Evolutionary conservation across 2,888 invertebrate species (phyloP).

Genomic region (Drosophila ezoana): DNA sequence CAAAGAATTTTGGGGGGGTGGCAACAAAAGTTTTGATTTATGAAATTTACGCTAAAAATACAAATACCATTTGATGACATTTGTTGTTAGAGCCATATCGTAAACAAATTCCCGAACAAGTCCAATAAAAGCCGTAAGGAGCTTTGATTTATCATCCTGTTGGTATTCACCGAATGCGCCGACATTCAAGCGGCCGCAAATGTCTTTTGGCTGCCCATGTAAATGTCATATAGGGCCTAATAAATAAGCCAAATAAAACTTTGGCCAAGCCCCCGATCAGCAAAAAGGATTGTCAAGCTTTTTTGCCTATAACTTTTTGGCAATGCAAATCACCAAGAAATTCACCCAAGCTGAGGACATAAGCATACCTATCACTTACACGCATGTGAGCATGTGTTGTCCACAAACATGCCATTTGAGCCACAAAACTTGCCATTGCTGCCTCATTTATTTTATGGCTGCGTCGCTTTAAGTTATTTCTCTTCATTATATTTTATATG

Average conservation of each 20-base stretch:
- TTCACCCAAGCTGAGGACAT: conserved; percentile 23
- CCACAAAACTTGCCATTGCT: conserved; percentile 71
- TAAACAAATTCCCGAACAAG: conserved; percentile 72
- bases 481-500: conserved; percentile 78
- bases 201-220: conserved; percentile 42
- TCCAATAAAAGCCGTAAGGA: conserved; percentile 72
- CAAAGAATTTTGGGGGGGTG: conserved; percentile 30
- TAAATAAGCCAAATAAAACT: conserved; percentile 60
- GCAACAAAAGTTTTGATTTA: conserved; percentile 70
- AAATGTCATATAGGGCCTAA: conserved; percentile 58
- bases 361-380: conserved; percentile 21
- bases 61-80: conserved; percentile 73
- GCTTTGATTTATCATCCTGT: conserved; percentile 70
- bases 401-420: conserved; percentile 53
- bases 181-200: conserved; percentile 65
- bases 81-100: conserved; percentile 53
- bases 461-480: conserved; percentile 76
- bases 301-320: conserved; percentile 41
- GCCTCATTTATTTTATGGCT: conserved; percentile 76
- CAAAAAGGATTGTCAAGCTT: conserved; percentile 56
- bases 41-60: conserved; percentile 74
- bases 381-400: conserved; percentile 49
- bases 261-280: conserved; percentile 40
- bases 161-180: conserved; percentile 54
- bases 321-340: conserved; percentile 73